Evolutionary conservation across 2,888 invertebrate genomes (phyloP).

Genomic region (Eupithecia dodoneata): DNA sequence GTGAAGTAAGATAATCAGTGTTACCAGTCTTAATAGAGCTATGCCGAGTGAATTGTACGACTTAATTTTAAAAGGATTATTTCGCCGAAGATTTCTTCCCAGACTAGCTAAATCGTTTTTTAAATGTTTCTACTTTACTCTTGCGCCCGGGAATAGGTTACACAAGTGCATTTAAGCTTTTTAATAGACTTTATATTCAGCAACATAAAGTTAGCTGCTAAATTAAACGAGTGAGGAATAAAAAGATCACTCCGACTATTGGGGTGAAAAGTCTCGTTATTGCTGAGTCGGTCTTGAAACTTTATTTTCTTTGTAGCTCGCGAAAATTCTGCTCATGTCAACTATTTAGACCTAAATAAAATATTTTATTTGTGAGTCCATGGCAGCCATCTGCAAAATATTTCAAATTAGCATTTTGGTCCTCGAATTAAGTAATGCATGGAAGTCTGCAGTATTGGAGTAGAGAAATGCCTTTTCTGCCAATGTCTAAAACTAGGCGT

Average conservation of each 20-base stretch:
- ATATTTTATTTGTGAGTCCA: neutral
- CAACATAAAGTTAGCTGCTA: conserved; percentile 5
- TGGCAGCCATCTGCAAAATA: neutral
- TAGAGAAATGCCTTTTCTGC: neutral
- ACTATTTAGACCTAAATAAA: neutral
- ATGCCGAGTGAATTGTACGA: conserved; percentile 38
- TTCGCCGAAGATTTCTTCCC: neutral
- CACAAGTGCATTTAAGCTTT: conserved; percentile 18
- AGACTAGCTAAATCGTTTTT: conserved; percentile 25
- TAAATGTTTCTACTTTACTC: conserved; percentile 20
- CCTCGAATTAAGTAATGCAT: neutral
- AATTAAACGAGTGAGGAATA: conserved; percentile 6
- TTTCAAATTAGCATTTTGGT: neutral
- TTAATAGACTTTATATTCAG: conserved; percentile 5
- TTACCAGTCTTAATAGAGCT: conserved; percentile 36
- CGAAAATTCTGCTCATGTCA: neutral
- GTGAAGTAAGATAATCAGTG: conserved; percentile 40
- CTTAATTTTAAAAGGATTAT: conserved; percentile 4
- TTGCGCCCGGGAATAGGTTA: conserved; percentile 16
- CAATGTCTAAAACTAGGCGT: neutral
- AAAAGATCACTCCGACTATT: conserved; percentile 3
- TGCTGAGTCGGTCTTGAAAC: conserved; percentile 1
- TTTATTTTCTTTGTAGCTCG: conserved; percentile 13
- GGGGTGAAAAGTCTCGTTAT: conserved; percentile 9
- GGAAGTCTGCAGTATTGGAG: neutral